phyloP scores from a whole-genome alignment of 2,797 vertebrate species.

The Pseudocheirus occidentalis region DNA sequence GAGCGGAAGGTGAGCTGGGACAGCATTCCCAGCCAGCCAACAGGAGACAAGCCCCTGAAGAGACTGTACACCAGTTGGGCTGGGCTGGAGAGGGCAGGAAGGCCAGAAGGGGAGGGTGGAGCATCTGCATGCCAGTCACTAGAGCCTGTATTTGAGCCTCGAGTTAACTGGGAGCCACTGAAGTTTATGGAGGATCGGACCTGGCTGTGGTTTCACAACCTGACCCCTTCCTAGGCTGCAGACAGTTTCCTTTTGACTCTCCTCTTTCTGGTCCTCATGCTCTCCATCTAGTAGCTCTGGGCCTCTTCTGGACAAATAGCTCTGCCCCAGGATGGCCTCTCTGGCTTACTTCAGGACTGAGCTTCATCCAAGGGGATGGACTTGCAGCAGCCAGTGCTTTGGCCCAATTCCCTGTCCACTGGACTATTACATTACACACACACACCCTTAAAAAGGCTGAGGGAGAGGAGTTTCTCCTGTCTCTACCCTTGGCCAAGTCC shows the following conservation, averaged over 20 bases:
- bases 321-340: too few relatives aligned
- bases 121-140: neutral
- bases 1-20: neutral
- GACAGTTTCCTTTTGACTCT: neutral
- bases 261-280: neutral
- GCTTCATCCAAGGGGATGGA: neutral
- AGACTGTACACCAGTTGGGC: neutral
- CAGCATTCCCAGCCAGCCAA: rapidly evolving
- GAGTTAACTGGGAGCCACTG: too few relatives aligned
- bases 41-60: neutral
- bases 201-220: neutral
- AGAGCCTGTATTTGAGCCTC: neutral
- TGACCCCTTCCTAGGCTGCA: neutral
- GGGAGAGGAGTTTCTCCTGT: neutral
- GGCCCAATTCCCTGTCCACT: neutral
- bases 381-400: neutral
- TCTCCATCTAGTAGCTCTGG: neutral
- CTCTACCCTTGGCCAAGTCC: neutral
- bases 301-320: neutral
- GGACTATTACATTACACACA: neutral
- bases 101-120: neutral
- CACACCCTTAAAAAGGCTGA: neutral
- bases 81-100: neutral
- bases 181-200: neutral
- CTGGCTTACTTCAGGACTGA: neutral